These are phyloP conservation scores for Glaucopsyche alexis DNA, from an alignment of 2,888 invertebrate species.

Conservation along the genomic window DNA sequence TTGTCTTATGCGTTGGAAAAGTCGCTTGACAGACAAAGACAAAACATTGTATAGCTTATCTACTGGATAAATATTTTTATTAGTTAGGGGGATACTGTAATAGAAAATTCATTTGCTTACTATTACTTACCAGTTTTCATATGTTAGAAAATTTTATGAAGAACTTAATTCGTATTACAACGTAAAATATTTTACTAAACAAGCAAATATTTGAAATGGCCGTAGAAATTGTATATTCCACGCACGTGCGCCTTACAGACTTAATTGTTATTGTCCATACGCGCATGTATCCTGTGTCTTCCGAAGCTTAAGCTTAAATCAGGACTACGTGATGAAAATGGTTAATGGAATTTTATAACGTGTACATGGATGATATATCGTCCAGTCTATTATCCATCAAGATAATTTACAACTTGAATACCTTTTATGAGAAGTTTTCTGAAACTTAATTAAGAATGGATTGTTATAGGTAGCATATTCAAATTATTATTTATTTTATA, in stretches of 20 bases:
- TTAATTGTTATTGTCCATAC: conserved; percentile 27
- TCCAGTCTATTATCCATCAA: conserved; percentile 19
- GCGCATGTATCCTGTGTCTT: conserved; percentile 25
- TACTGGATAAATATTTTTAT: too few species aligned
- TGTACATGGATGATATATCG: conserved; percentile 11
- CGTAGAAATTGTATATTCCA: conserved; percentile 9
- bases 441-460: not conserved
- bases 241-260: conserved; percentile 15
- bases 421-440: not conserved
- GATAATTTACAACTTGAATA: conserved; percentile 2
- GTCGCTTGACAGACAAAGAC: too few species aligned
- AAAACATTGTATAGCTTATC: too few species aligned
- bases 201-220: conserved; percentile 1
- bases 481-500: too few species aligned
- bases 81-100: too few species aligned
- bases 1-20: too few species aligned
- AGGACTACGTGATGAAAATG: conserved; percentile 21
- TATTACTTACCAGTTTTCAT: too few species aligned
- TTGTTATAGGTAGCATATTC: not conserved
- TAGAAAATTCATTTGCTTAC: too few species aligned
- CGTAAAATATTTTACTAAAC: not conserved
- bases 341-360: conserved; percentile 20
- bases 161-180: not conserved
- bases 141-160: too few species aligned
- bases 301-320: conserved; percentile 27